Evolutionary conservation across 2,888 invertebrate genomes (phyloP).

Genomic region (Tipula confusa): DNA sequence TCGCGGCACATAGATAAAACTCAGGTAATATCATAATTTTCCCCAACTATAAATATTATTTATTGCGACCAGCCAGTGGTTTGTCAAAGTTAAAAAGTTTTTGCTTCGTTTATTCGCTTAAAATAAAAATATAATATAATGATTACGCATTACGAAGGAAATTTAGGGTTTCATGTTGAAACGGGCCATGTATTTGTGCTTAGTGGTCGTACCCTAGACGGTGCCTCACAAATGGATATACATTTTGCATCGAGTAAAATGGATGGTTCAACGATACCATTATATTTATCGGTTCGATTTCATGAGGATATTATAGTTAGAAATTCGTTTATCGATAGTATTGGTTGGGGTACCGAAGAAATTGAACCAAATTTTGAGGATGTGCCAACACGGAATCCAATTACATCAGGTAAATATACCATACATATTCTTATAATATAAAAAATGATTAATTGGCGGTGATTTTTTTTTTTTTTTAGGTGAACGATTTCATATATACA

Average conservation of each 20-base stretch:
- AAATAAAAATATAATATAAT: constrained; percentile 40
- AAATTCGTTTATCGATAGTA: constrained; percentile 42
- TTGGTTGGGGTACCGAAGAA: constrained; percentile 46
- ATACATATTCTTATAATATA: constrained; percentile 40
- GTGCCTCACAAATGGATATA: constrained; percentile 45
- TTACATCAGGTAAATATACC: constrained; percentile 48
- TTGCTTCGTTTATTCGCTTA: neutral
- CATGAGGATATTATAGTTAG: constrained; percentile 46
- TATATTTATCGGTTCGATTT: constrained; percentile 46
- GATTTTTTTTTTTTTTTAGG: neutral
- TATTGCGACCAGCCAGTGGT: neutral
- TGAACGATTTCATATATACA: constrained; percentile 47
- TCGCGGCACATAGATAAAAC: neutral
- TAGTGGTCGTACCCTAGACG: constrained; percentile 48
- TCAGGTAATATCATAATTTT: neutral
- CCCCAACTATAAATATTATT: neutral
- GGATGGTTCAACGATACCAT: constrained; percentile 45
- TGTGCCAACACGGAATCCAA: constrained; percentile 45
- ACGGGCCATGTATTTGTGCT: constrained; percentile 48
- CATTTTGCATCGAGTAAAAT: constrained; percentile 43
- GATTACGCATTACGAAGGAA: constrained; percentile 48
- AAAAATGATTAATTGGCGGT: neutral
- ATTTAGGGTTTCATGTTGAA: constrained; percentile 47
- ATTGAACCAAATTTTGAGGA: constrained; percentile 40
- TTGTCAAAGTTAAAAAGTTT: neutral